Evolutionary conservation across 2,113 vertebrate species (phyloP).

Genomic region (Drymodes brunneopygia): DNA sequence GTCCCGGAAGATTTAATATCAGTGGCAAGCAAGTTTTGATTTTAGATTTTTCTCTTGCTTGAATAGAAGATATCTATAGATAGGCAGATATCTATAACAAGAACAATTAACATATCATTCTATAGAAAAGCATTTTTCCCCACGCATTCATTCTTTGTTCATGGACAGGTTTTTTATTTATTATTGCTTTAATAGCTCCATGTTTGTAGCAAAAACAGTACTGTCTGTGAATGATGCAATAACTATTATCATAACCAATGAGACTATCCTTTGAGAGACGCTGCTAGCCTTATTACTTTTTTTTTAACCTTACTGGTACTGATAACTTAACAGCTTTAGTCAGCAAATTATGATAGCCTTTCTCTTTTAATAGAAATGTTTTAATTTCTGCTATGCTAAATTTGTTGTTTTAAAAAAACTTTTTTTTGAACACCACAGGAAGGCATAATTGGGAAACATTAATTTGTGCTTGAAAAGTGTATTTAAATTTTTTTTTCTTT

Average conservation of each 20-base stretch:
- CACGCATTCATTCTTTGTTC: neutral
- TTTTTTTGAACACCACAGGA: neutral
- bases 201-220: neutral
- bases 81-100: neutral
- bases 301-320: neutral
- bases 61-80: neutral
- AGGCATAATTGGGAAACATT: neutral
- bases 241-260: neutral
- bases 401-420: neutral
- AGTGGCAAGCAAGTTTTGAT: neutral
- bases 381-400: neutral
- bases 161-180: neutral
- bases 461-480: constrained; percentile 1
- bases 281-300: neutral
- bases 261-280: neutral
- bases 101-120: neutral
- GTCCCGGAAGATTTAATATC: neutral
- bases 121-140: neutral
- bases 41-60: neutral
- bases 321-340: neutral
- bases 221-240: neutral
- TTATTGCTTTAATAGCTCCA: neutral
- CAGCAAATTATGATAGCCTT: neutral
- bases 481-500: constrained; percentile 7
- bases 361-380: neutral